Evolutionary conservation across 2,113 vertebrate genomes (phyloP).

Genomic region (Ibidorhyncha struthersii): DNA sequence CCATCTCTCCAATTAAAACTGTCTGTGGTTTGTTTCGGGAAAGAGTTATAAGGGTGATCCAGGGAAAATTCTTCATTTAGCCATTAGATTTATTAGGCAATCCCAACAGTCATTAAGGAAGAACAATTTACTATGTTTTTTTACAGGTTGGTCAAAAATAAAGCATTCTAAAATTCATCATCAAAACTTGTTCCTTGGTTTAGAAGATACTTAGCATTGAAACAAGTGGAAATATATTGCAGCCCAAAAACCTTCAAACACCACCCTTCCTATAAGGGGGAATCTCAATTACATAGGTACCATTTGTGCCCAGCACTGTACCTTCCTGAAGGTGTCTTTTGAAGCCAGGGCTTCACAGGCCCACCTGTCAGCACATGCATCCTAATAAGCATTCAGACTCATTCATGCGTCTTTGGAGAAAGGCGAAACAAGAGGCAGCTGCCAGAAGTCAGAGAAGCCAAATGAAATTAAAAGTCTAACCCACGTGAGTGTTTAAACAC

Average conservation of each 20-base stretch:
- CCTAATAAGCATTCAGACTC: neutral
- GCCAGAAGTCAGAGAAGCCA: neutral
- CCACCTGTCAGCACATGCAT: rapidly evolving
- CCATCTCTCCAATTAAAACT: neutral
- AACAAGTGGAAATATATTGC: neutral
- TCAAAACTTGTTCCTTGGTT: neutral
- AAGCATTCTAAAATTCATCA: neutral
- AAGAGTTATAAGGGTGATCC: neutral
- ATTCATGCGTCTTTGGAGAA: neutral
- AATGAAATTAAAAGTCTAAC: neutral
- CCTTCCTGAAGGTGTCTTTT: neutral
- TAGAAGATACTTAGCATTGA: rapidly evolving
- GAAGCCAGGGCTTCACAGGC: neutral
- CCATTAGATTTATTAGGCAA: neutral
- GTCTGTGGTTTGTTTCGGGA: neutral
- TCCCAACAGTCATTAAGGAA: neutral
- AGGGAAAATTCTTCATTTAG: neutral
- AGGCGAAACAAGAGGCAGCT: neutral
- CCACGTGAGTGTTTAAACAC: neutral
- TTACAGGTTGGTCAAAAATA: neutral
- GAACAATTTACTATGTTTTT: neutral
- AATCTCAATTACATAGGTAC: neutral
- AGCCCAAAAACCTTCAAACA: neutral
- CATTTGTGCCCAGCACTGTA: rapidly evolving
- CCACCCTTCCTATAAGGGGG: neutral